Conservation (phyloP, 2,113 vertebrate species). For the Alouatta palliata region DNA sequence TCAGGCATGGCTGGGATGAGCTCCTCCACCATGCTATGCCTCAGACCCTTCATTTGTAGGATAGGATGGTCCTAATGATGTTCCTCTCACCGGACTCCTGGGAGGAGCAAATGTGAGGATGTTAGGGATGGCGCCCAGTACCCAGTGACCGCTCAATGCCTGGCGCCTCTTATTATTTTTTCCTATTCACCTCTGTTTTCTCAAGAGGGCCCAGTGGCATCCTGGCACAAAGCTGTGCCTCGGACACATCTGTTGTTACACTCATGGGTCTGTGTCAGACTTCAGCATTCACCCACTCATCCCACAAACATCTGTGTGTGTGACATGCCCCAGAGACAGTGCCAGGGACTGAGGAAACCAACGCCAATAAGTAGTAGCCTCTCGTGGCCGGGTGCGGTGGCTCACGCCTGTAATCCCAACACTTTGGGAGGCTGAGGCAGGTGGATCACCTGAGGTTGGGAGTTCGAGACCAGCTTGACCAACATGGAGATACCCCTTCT, state of each 20-base stretch:
- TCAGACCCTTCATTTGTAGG: background rate
- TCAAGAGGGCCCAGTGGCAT: too few relatives aligned
- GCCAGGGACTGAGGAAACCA: background rate
- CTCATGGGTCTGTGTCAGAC: background rate
- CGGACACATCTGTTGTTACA: background rate
- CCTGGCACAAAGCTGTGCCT: background rate
- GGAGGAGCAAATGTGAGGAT: background rate
- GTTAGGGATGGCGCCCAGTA: background rate
- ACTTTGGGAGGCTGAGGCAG: too few relatives aligned
- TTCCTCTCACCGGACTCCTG: too few relatives aligned
- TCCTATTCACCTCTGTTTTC: background rate
- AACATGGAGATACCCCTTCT: too few relatives aligned
- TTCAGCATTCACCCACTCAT: background rate
- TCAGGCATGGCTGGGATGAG: fast-evolving
- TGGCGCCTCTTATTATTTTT: too few relatives aligned
- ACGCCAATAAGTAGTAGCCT: background rate
- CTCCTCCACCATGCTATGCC: too few relatives aligned
- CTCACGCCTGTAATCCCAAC: too few relatives aligned
- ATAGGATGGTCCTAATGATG: background rate
- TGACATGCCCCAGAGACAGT: background rate
- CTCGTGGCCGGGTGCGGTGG: background rate
- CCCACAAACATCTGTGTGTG: background rate
- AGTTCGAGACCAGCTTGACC: too few relatives aligned
- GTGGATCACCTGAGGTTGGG: too few relatives aligned
- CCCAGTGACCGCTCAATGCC: background rate